A percentile compares a stretch with the other conserved stretches of the same genome.
Evolutionary conservation across 30 jellyfish, hydroid and myxozoan species (phyloP).

Genomic region (Sanderia malayensis): DNA sequence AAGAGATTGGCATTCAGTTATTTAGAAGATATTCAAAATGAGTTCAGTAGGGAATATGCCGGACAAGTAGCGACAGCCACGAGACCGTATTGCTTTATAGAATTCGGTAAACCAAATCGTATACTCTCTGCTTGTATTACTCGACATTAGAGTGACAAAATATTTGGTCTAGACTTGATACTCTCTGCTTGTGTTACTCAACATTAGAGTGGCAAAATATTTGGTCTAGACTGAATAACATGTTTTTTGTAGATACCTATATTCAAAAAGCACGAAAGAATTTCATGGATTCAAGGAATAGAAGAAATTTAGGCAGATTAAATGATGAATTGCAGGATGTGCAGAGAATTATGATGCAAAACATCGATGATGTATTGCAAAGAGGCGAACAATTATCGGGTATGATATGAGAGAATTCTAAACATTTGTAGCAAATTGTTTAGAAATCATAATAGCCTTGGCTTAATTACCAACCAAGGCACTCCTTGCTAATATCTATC

Average conservation of each 20-base stretch:
- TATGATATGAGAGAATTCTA: background rate
- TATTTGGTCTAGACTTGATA: too few relatives aligned
- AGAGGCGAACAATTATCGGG: constrained; percentile 98
- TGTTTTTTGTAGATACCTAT: constrained; percentile 77
- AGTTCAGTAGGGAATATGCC: constrained; percentile 80
- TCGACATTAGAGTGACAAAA: too few relatives aligned
- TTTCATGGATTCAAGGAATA: constrained; percentile 79
- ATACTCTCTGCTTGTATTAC: too few relatives aligned
- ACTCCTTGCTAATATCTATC: too few relatives aligned
- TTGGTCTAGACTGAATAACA: too few relatives aligned
- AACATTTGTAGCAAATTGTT: too few relatives aligned
- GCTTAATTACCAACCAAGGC: too few relatives aligned
- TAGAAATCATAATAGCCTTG: too few relatives aligned
- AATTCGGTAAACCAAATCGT: constrained; percentile 74
- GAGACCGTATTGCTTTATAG: constrained; percentile 94
- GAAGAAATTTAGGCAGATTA: constrained; percentile 73
- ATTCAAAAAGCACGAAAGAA: constrained; percentile 85
- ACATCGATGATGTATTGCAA: constrained; percentile 94
- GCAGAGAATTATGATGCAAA: constrained; percentile 95
- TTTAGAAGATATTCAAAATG: constrained; percentile 89
- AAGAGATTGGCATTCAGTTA: constrained; percentile 87
- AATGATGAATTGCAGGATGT: constrained; percentile 98
- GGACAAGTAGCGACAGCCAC: constrained; percentile 94
- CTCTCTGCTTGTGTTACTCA: too few relatives aligned
- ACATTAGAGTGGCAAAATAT: too few relatives aligned